Evolutionary conservation across 2,888 invertebrate species (phyloP), one percentile per base, ranked within the genome.

Genomic region (Charanyca ferruginea): DNA sequence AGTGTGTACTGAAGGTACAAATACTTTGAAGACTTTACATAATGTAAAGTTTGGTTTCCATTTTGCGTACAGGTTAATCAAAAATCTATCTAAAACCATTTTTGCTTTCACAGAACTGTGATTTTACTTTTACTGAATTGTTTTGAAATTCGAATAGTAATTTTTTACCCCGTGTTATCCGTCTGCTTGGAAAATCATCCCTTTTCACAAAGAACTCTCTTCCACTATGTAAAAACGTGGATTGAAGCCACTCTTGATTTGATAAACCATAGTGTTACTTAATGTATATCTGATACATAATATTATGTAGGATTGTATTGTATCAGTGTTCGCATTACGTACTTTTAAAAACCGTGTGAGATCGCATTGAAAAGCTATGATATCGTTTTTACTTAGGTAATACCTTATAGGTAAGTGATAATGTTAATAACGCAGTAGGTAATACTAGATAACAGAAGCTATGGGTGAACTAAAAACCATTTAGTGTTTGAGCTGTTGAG

Each of bases 381-480:
- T 75, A 71, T 54, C 23, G 51, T 66, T 74, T 59, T 71, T 74
- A 60, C 22, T 55, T 41, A n/a, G n/a, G n/a, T n/a, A 47, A 48
- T 54, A 49, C 28, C 7, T n/a, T 71, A 49, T 22, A 45, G 25
- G n/a, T n/a, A n/a, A n/a, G n/a, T n/a, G n/a, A n/a, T n/a, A n/a
- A n/a, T n/a, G n/a, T n/a, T n/a, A n/a, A 11, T 13, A 42, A 59
- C 11, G 51, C 22, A 53, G 51, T 38, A 52, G 45, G 23, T 73
- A 76, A 73, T 68, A 44, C 54, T 13, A 23, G 58, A 68, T 59
- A 74, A 66, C 64, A 61, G 73, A 74, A 69, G 63, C 54, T 65
- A 64, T 79, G 73, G 79, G 80, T 79, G 82, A 85, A 77, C 81
- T 77, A 68, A 80, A 83, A 81, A 66, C 76, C 67, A 78, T 67